Base-by-base conservation (phyloP, 2,888 invertebrate genomes). In the Xestia c-nigrum region DNA sequence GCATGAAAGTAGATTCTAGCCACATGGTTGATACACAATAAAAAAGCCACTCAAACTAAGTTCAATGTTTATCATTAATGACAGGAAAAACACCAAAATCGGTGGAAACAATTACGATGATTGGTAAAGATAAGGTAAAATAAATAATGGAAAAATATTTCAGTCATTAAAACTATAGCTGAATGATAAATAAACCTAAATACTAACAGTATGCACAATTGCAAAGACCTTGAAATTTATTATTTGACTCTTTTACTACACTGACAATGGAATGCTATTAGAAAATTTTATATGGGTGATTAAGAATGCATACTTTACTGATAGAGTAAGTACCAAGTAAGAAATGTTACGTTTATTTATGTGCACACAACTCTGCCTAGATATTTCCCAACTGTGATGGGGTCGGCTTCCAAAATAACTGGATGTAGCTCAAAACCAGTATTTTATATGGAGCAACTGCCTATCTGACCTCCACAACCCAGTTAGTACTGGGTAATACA, bases 71-170 rank as follows among this genome's bases (percentile, higher is more conserved):
- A 43, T 46, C 61, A 57, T 16, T 80, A 80, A 71, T 80, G 72
- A 67, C 64, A 80, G 76, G 73, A 71, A 83, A 83, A 64, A 38
- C 46, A 70, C 43, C 40, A 63, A 73, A 83, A 71, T 31, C 16
- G n/a, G 52, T n/a, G 50, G 43, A 73, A 74, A 63, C 38, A 76
- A 80, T 83, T 83, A 83, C 24, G 67, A 76, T 76, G 57, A 73
- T 40, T 14, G 50, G 47, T 64, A 47, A 21, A 64, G 83, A 83
- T 83, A 80, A 71, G 40, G 50, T 24, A 7, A 66, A 72, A 74
- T 61, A 71, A 63, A 72, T 10, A 52, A 70, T 70, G 63, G 67
- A 57, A 74, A 55, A 57, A 40, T 68, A 57, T 47, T 64, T 66
- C 67, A 50, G 64, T 57, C 67, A 83, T 71, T 67, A 64, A 47